Evolutionary conservation across 1,140 invertebrate genomes (phyloP).

Genomic region (Penaeus indicus): DNA sequence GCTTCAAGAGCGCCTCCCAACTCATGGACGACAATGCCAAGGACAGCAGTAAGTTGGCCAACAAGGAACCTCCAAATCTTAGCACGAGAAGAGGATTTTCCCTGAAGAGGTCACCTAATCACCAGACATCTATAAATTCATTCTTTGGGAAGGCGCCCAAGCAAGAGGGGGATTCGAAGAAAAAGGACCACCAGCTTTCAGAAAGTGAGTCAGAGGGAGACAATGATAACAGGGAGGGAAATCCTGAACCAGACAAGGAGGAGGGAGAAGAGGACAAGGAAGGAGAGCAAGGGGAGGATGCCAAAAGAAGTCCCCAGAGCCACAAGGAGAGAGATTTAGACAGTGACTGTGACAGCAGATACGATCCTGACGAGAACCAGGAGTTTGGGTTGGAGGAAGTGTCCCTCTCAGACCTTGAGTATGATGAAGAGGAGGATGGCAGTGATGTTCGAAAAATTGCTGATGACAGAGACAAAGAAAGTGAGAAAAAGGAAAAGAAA

Average conservation of each 20-base stretch:
- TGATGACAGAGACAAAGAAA: not conserved
- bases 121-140: slow-evolving; percentile 44
- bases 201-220: slow-evolving; percentile 45
- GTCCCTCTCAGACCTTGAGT: slow-evolving; percentile 38
- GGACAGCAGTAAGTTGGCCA: not conserved
- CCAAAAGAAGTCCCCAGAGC: not conserved
- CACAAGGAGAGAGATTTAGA: no score
- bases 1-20: slow-evolving; percentile 34
- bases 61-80: slow-evolving; percentile 13
- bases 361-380: slow-evolving; percentile 48
- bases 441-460: not conserved
- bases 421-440: not conserved
- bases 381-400: slow-evolving; percentile 47
- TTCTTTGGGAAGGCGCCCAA: slow-evolving; percentile 22
- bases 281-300: not conserved
- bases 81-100: slow-evolving; percentile 42
- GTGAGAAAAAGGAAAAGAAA: not conserved
- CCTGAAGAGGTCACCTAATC: slow-evolving; percentile 45
- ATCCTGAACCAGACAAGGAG: no score
- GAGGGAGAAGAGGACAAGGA: not conserved
- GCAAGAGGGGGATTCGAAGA: not conserved
- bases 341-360: not conserved
- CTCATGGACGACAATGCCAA: not conserved
- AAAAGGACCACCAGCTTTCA: slow-evolving; percentile 33
- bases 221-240: not conserved